Evolutionary conservation across 2,888 invertebrate species (phyloP).

Genomic region (Atherix ibis): DNA sequence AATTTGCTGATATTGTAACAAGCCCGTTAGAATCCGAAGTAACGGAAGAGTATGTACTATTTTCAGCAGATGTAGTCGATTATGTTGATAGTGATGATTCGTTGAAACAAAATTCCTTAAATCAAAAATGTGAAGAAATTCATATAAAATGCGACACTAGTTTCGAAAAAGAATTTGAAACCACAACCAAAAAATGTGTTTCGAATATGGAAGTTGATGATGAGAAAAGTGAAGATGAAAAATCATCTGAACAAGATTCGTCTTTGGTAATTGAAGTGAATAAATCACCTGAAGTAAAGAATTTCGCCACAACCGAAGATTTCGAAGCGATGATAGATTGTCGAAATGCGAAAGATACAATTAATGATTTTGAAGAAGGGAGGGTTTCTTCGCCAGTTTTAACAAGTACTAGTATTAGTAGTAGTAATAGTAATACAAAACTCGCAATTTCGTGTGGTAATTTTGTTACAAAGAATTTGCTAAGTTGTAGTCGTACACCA

Average conservation of each 20-base stretch:
- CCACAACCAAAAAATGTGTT: not conserved
- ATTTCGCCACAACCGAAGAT: constrained; percentile 46
- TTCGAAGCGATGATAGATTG: constrained; percentile 49
- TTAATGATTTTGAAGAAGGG: too few species aligned
- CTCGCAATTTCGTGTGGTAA: constrained; percentile 15
- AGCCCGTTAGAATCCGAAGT: constrained; percentile 43
- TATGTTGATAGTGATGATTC: constrained; percentile 35
- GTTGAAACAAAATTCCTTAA: constrained; percentile 19
- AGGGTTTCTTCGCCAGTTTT: constrained; percentile 9
- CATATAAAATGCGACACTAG: constrained; percentile 1
- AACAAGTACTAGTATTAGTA: constrained; percentile 6
- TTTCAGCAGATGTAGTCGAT: constrained; percentile 44
- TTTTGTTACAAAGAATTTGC: constrained; percentile 3
- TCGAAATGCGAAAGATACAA: constrained; percentile 40
- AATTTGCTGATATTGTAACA: constrained; percentile 41
- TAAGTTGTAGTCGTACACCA: constrained; percentile 9
- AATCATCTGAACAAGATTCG: constrained; percentile 6
- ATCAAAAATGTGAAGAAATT: constrained; percentile 2
- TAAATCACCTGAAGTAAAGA: constrained; percentile 44
- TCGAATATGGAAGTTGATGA: too few species aligned
- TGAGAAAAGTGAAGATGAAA: constrained; percentile 20
- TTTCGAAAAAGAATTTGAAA: constrained; percentile 5
- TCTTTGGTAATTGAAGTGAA: constrained; percentile 25
- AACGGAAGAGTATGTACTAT: constrained; percentile 46
- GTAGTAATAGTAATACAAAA: constrained; percentile 15